Percentiles rank a stretch among this genome's conserved stretches.
Conservation (phyloP, 2,888 invertebrate species). For the Theretra japonica region DNA sequence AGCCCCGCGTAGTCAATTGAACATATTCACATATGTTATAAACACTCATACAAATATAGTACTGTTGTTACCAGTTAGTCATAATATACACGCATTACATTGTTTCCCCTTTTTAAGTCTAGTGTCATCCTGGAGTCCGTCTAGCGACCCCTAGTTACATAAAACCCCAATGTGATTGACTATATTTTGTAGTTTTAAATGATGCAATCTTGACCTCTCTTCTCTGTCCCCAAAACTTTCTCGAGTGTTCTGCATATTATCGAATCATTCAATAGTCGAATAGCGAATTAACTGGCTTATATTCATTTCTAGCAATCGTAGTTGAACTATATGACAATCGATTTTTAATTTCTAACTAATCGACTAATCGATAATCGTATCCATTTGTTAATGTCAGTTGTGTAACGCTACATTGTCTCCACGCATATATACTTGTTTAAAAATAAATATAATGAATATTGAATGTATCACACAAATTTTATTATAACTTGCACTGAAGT, state of each 20-base stretch:
- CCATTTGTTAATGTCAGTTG: constrained; percentile 18
- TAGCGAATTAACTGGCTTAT: constrained; percentile 4
- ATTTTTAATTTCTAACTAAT: constrained; percentile 22
- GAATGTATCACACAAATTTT: constrained; percentile 14
- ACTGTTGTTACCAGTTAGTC: constrained; percentile 78
- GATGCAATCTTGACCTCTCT: neutral
- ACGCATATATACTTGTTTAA: constrained; percentile 23
- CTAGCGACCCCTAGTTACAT: neutral
- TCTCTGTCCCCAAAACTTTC: neutral
- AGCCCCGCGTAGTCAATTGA: constrained; percentile 67
- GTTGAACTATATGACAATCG: constrained; percentile 32
- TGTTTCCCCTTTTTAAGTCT: constrained; percentile 18
- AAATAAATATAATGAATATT: constrained; percentile 19
- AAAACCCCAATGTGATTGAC: constrained; percentile 5
- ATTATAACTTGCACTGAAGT: constrained; percentile 21
- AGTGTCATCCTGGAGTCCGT: neutral
- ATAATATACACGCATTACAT: constrained; percentile 43
- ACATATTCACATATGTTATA: constrained; percentile 57
- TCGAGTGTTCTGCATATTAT: constrained; percentile 11
- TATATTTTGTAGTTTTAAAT: constrained; percentile 6
- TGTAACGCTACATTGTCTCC: constrained; percentile 12
- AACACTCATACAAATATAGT: constrained; percentile 57
- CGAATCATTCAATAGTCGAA: constrained; percentile 10
- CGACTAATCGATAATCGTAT: constrained; percentile 18
- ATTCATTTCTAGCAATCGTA: constrained; percentile 9